These are phyloP conservation scores for Lutjanus erythropterus DNA, from an alignment of 2,113 vertebrate genomes.

Conservation along the genomic window DNA sequence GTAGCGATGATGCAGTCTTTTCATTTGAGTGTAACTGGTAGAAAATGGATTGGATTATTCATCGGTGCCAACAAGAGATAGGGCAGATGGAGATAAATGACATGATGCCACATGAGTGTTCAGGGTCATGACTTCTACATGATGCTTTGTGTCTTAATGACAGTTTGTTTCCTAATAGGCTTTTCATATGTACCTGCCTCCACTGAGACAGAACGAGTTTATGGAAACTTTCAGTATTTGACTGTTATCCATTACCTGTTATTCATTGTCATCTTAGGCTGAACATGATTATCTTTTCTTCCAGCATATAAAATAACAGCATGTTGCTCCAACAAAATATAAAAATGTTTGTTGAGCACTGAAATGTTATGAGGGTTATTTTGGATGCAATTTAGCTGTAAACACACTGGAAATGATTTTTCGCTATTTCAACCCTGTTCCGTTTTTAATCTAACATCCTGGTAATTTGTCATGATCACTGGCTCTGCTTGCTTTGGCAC, in stretches of 20 bases:
- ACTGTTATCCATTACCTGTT: neutral
- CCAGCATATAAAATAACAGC: neutral
- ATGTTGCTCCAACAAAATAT: slow-evolving; percentile 2
- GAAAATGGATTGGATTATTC: neutral
- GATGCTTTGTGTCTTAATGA: neutral
- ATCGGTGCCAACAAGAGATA: neutral
- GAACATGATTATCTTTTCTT: slow-evolving; percentile 3
- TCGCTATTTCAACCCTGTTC: neutral
- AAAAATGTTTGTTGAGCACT: neutral
- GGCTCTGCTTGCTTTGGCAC: slow-evolving; percentile 39
- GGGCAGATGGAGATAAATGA: neutral
- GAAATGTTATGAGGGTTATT: neutral
- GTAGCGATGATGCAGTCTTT: neutral
- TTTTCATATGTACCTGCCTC: neutral
- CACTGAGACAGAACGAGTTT: neutral
- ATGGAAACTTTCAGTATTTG: slow-evolving; percentile 6
- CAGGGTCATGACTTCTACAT: neutral
- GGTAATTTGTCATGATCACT: slow-evolving; percentile 33
- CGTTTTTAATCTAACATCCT: slow-evolving; percentile 19
- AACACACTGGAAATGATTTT: slow-evolving; percentile 26
- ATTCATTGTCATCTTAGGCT: neutral
- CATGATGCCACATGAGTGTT: neutral
- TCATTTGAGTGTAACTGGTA: neutral
- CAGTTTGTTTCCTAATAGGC: neutral
- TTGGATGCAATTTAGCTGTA: neutral